Conservation (phyloP, 2,797 vertebrate species). For the Oreortyx pictus region DNA sequence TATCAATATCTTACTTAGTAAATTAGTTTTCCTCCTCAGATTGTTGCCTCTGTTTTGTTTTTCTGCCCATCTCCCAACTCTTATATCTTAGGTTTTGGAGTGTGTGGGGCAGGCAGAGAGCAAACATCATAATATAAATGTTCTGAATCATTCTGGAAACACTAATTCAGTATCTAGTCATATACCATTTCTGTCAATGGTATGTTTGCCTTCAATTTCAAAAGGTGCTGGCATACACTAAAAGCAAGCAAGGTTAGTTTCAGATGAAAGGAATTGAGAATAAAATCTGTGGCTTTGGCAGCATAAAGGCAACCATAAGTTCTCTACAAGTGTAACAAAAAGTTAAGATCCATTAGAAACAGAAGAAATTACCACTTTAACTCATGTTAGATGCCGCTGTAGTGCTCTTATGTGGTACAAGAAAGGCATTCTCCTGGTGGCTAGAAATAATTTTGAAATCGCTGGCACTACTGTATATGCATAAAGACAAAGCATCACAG, state of each 20-base stretch:
- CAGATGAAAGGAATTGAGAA: not conserved
- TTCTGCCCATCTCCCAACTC: too few relatives aligned
- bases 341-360: not conserved
- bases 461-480: not conserved
- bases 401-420: not conserved
- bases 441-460: conserved; percentile 7
- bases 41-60: too few relatives aligned
- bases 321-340: not conserved
- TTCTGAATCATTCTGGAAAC: not conserved
- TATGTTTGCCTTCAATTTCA: not conserved
- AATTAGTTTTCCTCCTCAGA: too few relatives aligned
- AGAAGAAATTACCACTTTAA: not conserved
- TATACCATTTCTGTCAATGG: not conserved
- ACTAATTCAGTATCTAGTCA: not conserved
- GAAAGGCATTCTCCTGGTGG: not conserved
- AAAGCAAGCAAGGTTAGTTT: not conserved
- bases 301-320: not conserved
- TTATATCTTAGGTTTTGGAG: not conserved
- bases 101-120: not conserved
- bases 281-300: not conserved
- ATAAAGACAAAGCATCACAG: not conserved
- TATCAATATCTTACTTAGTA: too few relatives aligned
- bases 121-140: accelerated
- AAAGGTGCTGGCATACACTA: not conserved
- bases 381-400: not conserved